Conservation (phyloP, 2,797 vertebrate genomes). For the Rhadinocentrus ornatus region DNA sequence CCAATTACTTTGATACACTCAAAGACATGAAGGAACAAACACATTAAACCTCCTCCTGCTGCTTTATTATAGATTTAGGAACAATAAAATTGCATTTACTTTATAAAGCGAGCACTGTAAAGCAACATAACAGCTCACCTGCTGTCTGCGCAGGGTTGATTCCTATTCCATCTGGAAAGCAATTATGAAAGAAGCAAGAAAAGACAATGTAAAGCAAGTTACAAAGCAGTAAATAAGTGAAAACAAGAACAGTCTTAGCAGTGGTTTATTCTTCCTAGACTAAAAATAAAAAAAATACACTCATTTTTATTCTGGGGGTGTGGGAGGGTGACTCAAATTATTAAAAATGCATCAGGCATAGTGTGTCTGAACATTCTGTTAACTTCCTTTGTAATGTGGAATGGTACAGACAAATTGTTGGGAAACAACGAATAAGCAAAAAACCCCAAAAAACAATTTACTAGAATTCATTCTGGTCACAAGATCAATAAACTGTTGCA, state of each 20-base stretch:
- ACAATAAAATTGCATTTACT: not conserved
- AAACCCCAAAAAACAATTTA: too few species aligned
- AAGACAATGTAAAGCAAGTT: constrained; percentile 30
- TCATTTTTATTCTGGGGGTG: not conserved
- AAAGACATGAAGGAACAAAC: not conserved
- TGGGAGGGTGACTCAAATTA: not conserved
- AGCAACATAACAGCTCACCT: constrained; percentile 82
- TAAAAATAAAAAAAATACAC: constrained; percentile 22
- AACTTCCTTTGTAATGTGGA: not conserved
- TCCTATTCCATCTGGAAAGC: constrained; percentile 92
- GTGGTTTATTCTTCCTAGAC: constrained; percentile 21
- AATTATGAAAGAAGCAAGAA: constrained; percentile 29
- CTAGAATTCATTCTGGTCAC: constrained; percentile 11
- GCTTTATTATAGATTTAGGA: constrained; percentile 1
- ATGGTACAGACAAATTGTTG: not conserved
- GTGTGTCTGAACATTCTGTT: not conserved
- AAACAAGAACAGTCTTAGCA: not conserved
- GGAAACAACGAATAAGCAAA: too few species aligned
- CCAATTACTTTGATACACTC: not conserved
- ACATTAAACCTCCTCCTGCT: not conserved
- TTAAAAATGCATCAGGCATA: not conserved
- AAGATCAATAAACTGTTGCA: constrained; percentile 9
- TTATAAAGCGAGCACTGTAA: not conserved
- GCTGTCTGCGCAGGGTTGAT: constrained; percentile 98
- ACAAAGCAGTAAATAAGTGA: constrained; percentile 20